Evolutionary conservation across 2,113 vertebrate species (phyloP).

Genomic region (Piaya cayana): DNA sequence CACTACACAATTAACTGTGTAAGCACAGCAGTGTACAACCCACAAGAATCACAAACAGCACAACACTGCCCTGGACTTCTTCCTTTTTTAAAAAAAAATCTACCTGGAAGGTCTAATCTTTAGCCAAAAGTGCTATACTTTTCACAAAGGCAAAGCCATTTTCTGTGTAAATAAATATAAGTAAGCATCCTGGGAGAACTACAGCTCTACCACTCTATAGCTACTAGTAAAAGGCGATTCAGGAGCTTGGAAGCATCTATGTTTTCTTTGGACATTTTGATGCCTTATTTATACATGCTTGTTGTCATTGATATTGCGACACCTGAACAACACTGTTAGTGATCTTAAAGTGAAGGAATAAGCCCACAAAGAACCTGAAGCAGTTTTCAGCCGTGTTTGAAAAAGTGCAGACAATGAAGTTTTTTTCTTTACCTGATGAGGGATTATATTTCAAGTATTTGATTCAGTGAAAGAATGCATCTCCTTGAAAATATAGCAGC

Average conservation of each 20-base stretch:
- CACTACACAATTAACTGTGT: background rate
- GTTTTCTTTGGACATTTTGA: background rate
- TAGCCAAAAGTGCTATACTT: background rate
- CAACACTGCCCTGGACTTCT: background rate
- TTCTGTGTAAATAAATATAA: background rate
- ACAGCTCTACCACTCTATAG: background rate
- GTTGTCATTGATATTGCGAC: background rate
- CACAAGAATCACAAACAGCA: background rate
- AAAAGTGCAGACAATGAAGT: background rate
- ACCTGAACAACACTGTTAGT: background rate
- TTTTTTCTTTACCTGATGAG: background rate
- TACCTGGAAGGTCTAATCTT: background rate
- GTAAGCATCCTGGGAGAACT: background rate
- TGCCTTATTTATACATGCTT: background rate
- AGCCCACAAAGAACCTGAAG: background rate
- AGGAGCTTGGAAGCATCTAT: background rate
- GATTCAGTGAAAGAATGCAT: background rate
- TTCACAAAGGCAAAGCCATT: background rate
- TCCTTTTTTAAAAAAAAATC: background rate
- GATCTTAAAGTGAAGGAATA: background rate
- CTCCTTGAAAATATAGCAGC: background rate
- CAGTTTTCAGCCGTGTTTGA: background rate
- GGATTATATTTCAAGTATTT: background rate
- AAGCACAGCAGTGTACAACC: background rate
- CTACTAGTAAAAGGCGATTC: background rate